Base-by-base conservation (phyloP, 2,888 invertebrate species). In the Lumbricus terrestris region DNA sequence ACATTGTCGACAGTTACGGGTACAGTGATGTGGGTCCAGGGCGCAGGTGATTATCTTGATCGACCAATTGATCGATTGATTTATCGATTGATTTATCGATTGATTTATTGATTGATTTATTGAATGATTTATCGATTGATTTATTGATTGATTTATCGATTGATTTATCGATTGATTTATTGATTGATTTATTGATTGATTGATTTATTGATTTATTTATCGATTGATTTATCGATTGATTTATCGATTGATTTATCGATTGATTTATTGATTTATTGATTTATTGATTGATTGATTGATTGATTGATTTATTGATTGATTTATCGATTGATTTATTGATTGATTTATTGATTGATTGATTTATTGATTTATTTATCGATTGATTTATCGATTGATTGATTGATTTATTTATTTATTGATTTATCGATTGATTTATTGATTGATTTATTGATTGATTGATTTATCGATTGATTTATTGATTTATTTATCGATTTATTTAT, bases 1-100 rank as follows among this genome's bases (percentile, higher is more conserved):
- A 85, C 29, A n/a, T 92, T 18, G n/a, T 92, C 42, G 90, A 91
- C 38, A 90, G 91, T 37, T 91, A 88, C 38, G 90, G 91, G 33
- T 91, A 88, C 38, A 23, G n/a, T n/a, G n/a, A 23, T 33, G 33
- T 82, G 34, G 89, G 47, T 34, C 35, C 40, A 1, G 8, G 88
- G 8, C n/a, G 0, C 40, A 88, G 40, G 88, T 88, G 29, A 4
- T 34, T n/a, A n/a, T n/a, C n/a, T n/a, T n/a, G n/a, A n/a, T n/a
- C n/a, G n/a, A n/a, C n/a, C n/a, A n/a, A 40, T 34, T 88, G 35
- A 38, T 88, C 34, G 88, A 88, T 88, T 23, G 88, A 40, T 34
- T 88, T 15, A 38, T 88, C 34, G 88, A 88, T 88, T 23, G 88
- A 37, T 1, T 47, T 40, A 11, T 47, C 47, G 47, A 18, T 47